Evolutionary conservation across 2,113 vertebrate species (phyloP).

Genomic region (Girardinichthys multiradiatus): DNA sequence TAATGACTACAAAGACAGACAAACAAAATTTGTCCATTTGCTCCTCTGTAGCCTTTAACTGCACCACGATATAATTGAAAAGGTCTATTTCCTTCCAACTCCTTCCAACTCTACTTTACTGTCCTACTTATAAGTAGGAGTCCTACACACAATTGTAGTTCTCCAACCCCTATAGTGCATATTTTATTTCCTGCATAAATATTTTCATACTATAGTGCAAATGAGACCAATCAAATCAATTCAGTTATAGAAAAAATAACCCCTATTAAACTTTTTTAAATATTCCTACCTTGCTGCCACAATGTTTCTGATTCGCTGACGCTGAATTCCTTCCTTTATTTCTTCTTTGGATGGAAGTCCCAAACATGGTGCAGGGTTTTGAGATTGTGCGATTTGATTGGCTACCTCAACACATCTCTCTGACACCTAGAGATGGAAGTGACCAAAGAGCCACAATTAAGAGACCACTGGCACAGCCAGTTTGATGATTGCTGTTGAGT

Average conservation of each 20-base stretch:
- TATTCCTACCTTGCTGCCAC: conserved; percentile 84
- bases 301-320: conserved; percentile 86
- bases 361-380: conserved; percentile 65
- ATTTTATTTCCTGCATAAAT: too few species aligned
- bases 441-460: not conserved
- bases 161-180: too few species aligned
- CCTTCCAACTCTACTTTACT: not conserved
- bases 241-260: not conserved
- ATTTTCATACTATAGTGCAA: too few species aligned
- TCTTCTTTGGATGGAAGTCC: conserved; percentile 77
- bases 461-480: not conserved
- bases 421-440: conserved; percentile 80
- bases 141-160: too few species aligned
- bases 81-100: too few species aligned
- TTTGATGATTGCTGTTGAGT: not conserved
- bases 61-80: not conserved
- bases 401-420: conserved; percentile 83
- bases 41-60: not conserved
- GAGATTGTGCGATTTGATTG: conserved; percentile 79
- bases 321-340: conserved; percentile 84
- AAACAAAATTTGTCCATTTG: not conserved
- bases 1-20: not conserved
- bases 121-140: too few species aligned
- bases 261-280: not conserved
- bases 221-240: not conserved